Conservation (phyloP, 2,888 invertebrate species). For the Elegia similella region DNA sequence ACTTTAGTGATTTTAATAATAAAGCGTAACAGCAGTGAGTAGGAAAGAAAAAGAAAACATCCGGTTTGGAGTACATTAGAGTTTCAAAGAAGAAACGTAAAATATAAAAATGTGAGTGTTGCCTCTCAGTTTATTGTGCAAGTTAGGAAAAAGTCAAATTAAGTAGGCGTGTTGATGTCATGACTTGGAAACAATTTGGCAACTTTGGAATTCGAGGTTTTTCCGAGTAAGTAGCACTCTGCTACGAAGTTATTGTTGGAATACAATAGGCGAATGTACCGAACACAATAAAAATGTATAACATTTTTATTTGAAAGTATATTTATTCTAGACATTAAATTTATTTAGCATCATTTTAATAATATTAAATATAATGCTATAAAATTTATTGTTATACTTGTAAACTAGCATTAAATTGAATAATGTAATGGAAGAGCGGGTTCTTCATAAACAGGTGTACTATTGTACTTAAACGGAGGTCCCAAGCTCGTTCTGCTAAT, state of each 20-base stretch:
- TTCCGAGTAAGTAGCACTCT: constrained; percentile 16
- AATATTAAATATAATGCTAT: too few species aligned
- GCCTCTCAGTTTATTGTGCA: constrained; percentile 47
- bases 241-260: constrained; percentile 1
- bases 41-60: constrained; percentile 37
- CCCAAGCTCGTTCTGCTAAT: too few species aligned
- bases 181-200: constrained; percentile 44
- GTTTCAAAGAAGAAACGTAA: constrained; percentile 48
- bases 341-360: too few species aligned
- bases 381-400: too few species aligned
- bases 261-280: not conserved
- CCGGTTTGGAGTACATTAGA: constrained; percentile 37
- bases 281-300: not conserved
- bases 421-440: too few species aligned
- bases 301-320: too few species aligned
- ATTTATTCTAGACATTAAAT: too few species aligned
- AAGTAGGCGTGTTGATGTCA: constrained; percentile 49
- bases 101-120: constrained; percentile 50
- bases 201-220: constrained; percentile 36
- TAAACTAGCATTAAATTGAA: too few species aligned
- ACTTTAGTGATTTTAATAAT: constrained; percentile 8
- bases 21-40: constrained; percentile 18
- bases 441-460: too few species aligned
- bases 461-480: too few species aligned
- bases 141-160: constrained; percentile 51